Conservation (phyloP, 2,113 vertebrate species). For the Apodemus speciosus region DNA sequence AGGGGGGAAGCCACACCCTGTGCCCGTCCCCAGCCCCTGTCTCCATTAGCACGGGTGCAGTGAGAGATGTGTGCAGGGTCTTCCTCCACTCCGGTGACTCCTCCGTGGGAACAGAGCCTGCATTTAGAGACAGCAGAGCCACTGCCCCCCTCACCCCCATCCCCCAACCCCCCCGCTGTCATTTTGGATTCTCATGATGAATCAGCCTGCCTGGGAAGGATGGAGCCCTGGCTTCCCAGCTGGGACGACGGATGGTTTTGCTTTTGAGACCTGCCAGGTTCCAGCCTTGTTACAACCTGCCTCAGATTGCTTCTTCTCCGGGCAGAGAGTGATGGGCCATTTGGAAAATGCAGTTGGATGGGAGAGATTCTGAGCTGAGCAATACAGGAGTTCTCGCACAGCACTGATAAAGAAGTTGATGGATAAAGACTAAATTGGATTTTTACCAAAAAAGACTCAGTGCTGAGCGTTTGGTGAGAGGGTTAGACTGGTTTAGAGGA, state of each 20-base stretch:
- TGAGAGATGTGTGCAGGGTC: neutral
- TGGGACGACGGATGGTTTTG: constrained; percentile 46
- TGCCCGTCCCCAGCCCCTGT: neutral
- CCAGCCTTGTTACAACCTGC: constrained; percentile 19
- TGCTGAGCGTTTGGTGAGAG: constrained; percentile 48
- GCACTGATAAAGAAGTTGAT: constrained; percentile 56
- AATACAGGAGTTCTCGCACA: constrained; percentile 35
- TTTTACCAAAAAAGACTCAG: constrained; percentile 61
- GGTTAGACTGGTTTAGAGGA: constrained; percentile 15
- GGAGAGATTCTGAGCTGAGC: constrained; percentile 53
- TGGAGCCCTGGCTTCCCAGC: neutral
- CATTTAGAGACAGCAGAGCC: constrained; percentile 1
- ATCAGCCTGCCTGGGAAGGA: neutral
- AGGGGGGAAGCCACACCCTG: neutral
- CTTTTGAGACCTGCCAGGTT: constrained; percentile 25
- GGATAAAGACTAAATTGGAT: constrained; percentile 57
- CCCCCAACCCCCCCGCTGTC: neutral
- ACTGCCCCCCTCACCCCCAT: neutral
- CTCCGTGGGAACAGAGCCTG: neutral
- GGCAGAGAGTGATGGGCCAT: neutral
- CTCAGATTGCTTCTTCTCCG: constrained; percentile 14
- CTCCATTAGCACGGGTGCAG: neutral
- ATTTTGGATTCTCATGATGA: constrained; percentile 42
- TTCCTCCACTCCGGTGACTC: neutral
- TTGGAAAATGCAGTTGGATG: constrained; percentile 55